phyloP scores from a whole-genome alignment of 1,140 invertebrate genomes.

The Elysia chlorotica region DNA sequence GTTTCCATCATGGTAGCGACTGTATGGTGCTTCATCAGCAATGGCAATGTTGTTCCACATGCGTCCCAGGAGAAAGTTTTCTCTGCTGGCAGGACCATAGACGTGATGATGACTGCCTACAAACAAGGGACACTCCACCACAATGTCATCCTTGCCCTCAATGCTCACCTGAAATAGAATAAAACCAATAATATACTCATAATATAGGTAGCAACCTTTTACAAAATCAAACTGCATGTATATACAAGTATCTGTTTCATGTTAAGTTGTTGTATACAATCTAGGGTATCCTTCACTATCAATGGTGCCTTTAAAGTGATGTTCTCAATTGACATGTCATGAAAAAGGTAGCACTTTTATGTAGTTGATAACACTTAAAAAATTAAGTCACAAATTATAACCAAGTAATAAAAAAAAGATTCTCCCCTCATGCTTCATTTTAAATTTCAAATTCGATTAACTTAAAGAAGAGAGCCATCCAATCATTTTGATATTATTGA shows the following conservation, averaged over 20 bases:
- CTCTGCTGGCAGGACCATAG: background rate
- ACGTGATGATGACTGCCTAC: slow-evolving; percentile 12
- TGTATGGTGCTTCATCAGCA: background rate
- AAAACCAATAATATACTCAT: background rate
- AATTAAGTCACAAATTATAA: too few species aligned
- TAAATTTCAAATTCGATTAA: too few species aligned
- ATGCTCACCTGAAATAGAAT: slow-evolving; percentile 7
- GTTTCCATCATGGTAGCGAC: slow-evolving; percentile 18
- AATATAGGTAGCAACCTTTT: background rate
- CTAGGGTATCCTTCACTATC: too few species aligned
- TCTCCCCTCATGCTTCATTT: too few species aligned
- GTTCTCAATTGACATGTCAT: too few species aligned
- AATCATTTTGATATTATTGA: background rate
- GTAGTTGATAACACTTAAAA: too few species aligned
- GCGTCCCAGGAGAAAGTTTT: background rate
- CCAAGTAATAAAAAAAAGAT: too few species aligned
- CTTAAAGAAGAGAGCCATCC: background rate
- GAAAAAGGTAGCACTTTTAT: too few species aligned
- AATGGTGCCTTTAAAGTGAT: too few species aligned
- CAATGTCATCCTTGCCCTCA: slow-evolving; percentile 20
- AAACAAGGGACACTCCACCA: slow-evolving; percentile 10
- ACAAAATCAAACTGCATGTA: background rate
- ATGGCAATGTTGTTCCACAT: background rate
- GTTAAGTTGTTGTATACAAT: background rate
- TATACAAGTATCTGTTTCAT: background rate